These are phyloP conservation scores for Paraescarpia echinospica DNA, from an alignment of 1,140 invertebrate genomes.

Conservation along the genomic window DNA sequence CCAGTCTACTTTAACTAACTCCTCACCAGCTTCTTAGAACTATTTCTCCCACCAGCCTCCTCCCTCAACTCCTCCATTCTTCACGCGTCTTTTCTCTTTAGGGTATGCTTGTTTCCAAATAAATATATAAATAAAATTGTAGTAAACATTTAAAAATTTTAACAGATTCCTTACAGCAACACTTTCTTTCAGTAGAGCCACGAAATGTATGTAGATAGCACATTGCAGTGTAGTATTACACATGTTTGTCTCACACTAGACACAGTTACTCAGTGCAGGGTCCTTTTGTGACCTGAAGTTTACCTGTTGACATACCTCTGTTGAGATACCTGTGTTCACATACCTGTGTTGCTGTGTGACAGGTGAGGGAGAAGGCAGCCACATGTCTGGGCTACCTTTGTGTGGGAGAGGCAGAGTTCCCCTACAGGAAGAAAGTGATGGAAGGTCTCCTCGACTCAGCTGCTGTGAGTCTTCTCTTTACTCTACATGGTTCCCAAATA, in stretches of 20 bases:
- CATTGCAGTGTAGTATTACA: neutral
- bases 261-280: neutral
- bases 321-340: too few relatives aligned
- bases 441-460: slow-evolving; percentile 71
- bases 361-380: slow-evolving; percentile 71
- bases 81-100: too few relatives aligned
- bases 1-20: too few relatives aligned
- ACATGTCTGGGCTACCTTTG: slow-evolving; percentile 74
- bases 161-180: too few relatives aligned
- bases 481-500: neutral
- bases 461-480: slow-evolving; percentile 20
- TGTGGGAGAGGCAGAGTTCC: slow-evolving; percentile 71
- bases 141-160: too few relatives aligned
- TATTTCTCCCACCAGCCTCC: too few relatives aligned
- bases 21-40: too few relatives aligned
- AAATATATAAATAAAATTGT: too few relatives aligned
- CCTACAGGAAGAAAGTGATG: slow-evolving; percentile 69
- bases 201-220: neutral
- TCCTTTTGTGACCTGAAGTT: slow-evolving; percentile 6
- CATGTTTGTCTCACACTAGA: neutral
- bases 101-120: too few relatives aligned
- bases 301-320: neutral
- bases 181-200: too few relatives aligned
- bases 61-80: too few relatives aligned
- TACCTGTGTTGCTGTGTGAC: neutral